These are phyloP conservation scores for Keiferia lycopersicella DNA, from an alignment of 2,888 invertebrate species.

Conservation along the genomic window DNA sequence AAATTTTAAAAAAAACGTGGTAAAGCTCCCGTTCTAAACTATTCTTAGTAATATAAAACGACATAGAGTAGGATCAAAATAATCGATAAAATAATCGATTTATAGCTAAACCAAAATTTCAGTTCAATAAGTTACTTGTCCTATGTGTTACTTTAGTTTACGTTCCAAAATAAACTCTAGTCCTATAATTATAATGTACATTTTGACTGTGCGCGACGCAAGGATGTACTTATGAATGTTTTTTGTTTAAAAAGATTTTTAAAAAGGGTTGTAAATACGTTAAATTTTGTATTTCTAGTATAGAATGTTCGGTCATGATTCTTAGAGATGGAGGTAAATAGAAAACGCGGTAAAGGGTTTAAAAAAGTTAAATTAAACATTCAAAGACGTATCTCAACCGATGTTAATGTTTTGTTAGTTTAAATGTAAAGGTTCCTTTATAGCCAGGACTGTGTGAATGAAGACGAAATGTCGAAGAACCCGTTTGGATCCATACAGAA, in stretches of 20 bases:
- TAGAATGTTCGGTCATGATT: conserved; percentile 74
- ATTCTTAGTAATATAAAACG: conserved; percentile 17
- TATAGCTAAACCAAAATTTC: conserved; percentile 48
- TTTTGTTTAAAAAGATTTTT: conserved; percentile 60
- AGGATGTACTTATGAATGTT: conserved; percentile 79
- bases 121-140: conserved; percentile 31
- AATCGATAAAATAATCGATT: conserved; percentile 20
- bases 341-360: conserved; percentile 51
- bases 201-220: conserved; percentile 72
- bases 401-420: conserved; percentile 37
- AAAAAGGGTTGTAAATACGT: conserved; percentile 79
- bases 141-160: conserved; percentile 50
- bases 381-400: conserved; percentile 55
- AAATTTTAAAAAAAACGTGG: conserved; percentile 14
- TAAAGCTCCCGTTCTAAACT: conserved; percentile 21
- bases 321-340: conserved; percentile 61
- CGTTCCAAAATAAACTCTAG: conserved; percentile 71
- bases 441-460: conserved; percentile 26
- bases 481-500: conserved; percentile 72
- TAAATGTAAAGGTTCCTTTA: conserved; percentile 41
- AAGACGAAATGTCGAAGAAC: conserved; percentile 48
- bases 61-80: conserved; percentile 31
- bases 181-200: conserved; percentile 68
- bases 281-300: conserved; percentile 81
- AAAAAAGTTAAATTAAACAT: conserved; percentile 58